These are phyloP conservation scores for honey bee (Apis mellifera) DNA, from an alignment of 1,140 invertebrate species.

Conservation along the genomic window DNA sequence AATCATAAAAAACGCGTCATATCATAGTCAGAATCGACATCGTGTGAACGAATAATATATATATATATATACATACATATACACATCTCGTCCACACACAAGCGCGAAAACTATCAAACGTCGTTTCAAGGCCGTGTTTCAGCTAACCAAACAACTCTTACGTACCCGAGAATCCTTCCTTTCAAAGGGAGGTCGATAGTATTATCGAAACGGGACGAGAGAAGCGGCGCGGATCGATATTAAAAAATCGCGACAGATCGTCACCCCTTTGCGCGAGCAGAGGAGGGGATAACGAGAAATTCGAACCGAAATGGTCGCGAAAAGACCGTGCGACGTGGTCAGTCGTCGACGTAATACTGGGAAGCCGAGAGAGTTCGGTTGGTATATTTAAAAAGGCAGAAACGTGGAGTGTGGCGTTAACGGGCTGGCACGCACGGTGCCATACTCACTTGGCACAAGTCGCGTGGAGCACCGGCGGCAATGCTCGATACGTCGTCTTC, in stretches of 20 bases:
- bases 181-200: neutral
- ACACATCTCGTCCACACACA: too few relatives aligned
- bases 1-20: too few relatives aligned
- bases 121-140: neutral
- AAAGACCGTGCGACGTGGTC: constrained; percentile 61
- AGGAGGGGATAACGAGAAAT: constrained; percentile 1
- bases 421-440: constrained; percentile 22
- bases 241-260: neutral
- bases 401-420: constrained; percentile 50
- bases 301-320: constrained; percentile 4
- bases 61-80: too few relatives aligned
- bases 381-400: constrained; percentile 71
- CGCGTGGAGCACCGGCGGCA: neutral
- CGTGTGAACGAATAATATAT: too few relatives aligned
- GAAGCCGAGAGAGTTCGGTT: constrained; percentile 55
- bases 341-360: constrained; percentile 65
- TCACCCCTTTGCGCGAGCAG: neutral
- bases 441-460: constrained; percentile 24
- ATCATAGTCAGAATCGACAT: too few relatives aligned
- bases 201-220: neutral
- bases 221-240: neutral
- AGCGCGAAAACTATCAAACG: too few relatives aligned
- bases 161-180: neutral
- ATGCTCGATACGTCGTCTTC: constrained; percentile 5
- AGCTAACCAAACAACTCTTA: neutral